Percentiles rank a stretch among this genome's conserved stretches.
These are phyloP conservation scores for Laticauda laticaudata DNA, from an alignment of 2,113 vertebrate species.

Conservation along the genomic window DNA sequence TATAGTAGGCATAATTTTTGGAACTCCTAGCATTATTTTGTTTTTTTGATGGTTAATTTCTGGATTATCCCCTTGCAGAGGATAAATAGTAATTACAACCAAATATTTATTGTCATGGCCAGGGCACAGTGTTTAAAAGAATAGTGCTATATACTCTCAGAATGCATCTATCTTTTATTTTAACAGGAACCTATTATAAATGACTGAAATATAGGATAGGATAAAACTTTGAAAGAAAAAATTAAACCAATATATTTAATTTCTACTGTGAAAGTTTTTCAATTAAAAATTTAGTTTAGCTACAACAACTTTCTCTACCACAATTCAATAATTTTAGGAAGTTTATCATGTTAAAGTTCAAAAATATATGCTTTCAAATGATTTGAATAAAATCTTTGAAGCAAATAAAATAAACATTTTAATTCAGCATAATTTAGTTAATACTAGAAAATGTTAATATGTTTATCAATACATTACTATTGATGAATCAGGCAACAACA, in stretches of 20 bases:
- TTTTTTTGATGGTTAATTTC: background rate
- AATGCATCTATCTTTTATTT: constrained; percentile 49
- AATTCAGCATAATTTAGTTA: background rate
- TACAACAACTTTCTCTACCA: background rate
- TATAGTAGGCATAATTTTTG: background rate
- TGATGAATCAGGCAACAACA: background rate
- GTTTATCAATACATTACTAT: background rate
- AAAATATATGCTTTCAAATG: background rate
- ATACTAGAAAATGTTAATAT: background rate
- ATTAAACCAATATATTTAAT: background rate
- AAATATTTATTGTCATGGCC: background rate
- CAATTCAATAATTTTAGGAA: background rate
- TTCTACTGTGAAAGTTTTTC: background rate
- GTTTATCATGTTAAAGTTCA: constrained; percentile 6
- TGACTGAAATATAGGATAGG: constrained; percentile 58
- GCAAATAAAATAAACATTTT: background rate
- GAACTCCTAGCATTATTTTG: background rate
- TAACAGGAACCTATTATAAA: constrained; percentile 55
- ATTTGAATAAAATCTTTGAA: background rate
- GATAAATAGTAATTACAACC: background rate
- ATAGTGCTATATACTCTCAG: background rate
- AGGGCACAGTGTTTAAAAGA: background rate
- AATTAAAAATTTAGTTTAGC: background rate
- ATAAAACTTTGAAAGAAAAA: constrained; percentile 41
- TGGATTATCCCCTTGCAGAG: background rate